These are phyloP conservation scores for Lycopodina hypogea DNA, from an alignment of 37 sponge, comb jelly and placozoan species.

Conservation along the genomic window DNA sequence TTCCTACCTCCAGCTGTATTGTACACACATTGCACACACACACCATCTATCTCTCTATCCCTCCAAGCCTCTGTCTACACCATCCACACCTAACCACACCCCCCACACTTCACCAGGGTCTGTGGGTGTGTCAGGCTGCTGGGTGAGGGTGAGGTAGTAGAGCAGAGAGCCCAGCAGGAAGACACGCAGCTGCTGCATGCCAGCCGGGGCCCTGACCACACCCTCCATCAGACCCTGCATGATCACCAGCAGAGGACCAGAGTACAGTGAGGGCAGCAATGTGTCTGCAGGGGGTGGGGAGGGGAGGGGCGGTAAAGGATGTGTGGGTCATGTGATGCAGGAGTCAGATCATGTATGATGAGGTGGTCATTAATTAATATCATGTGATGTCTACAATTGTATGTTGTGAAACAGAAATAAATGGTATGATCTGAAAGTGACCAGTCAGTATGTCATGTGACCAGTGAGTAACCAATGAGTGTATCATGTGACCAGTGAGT, in stretches of 20 bases:
- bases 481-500: too few species aligned
- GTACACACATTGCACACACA: too few species aligned
- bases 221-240: slow-evolving; percentile 50
- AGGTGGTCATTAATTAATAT: too few species aligned
- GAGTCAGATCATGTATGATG: not conserved
- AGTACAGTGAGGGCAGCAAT: slow-evolving; percentile 19
- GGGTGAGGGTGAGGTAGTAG: slow-evolving; percentile 75
- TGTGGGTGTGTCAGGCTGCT: not conserved
- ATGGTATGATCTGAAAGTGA: too few species aligned
- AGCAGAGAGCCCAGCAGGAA: slow-evolving; percentile 77
- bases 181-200: slow-evolving; percentile 51
- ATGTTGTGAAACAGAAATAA: too few species aligned
- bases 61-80: too few species aligned
- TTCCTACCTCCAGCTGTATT: too few species aligned
- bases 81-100: not conserved
- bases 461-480: too few species aligned
- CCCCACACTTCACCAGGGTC: not conserved
- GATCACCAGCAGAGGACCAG: slow-evolving; percentile 61
- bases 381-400: too few species aligned
- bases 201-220: slow-evolving; percentile 30
- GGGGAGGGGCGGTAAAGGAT: not conserved
- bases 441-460: too few species aligned
- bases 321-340: not conserved
- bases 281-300: slow-evolving; percentile 23
- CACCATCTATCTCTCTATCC: too few species aligned